Base-by-base conservation (phyloP, 1,140 invertebrate species). In the Gonatopus flavifemur region DNA sequence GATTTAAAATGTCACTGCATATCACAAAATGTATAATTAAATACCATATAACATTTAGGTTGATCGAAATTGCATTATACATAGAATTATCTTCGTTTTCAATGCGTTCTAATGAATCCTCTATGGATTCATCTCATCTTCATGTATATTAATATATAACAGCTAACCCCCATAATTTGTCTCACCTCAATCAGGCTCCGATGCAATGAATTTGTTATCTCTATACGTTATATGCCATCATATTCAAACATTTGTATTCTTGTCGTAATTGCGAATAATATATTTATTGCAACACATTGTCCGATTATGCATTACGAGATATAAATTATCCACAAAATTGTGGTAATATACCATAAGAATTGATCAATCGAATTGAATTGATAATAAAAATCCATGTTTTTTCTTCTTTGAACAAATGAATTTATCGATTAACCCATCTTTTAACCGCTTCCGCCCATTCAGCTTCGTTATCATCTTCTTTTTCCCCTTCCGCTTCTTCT, bases 361-460 rank as follows among this genome's bases (percentile, higher is more conserved):
- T 28, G 25, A 12, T 28, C 25, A 28, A 12, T 7, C 12, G 6
- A 28, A 7, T 28, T 28, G 25, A 28, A 28, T 28, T 28, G 6
- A 28, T 28, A 28, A 28, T 28, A 6, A 6, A 7, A 7, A 28
- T 28, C 12, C 25, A 7, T 12, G 25, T 41, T 25, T 41, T 44
- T 10, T 18, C 19, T 13, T 18, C 13, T 16, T 48, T 6, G 8
- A 7, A 32, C 25, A 22, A 22, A 24, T 20, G 18, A 48, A 52
- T 62, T 81, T 84, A 84, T 77, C 85, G 83, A 72, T 88, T 87
- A 33, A 86, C 82, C 85, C 85, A 87, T 63, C 85, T 77, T 62
- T 84, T 84, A 49, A 85, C 81, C 3, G 83, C 82, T 60, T 88
- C 86, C 49, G 86, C 84, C 83, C 85, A 87, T 62, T 87, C 81